Evolutionary conservation across 2,888 invertebrate species (phyloP), one percentile per base, ranked within the genome.

Genomic region (Trisateles emortualis): DNA sequence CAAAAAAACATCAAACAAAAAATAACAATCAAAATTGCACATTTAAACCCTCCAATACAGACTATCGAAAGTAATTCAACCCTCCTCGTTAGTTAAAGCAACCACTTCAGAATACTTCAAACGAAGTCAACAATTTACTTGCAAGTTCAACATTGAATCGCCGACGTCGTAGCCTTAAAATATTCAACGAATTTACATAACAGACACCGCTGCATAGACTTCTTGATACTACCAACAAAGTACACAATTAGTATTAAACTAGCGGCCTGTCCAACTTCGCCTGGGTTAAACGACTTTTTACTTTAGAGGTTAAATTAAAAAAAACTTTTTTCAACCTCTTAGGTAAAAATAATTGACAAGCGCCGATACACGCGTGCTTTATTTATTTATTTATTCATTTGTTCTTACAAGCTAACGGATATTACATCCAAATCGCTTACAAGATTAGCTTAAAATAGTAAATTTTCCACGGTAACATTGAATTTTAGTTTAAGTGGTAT

Each of bases 201-300:
- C 55, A 56, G 65, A 69, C 52, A 64, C 59, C 59, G 48, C 54
- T 65, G 65, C 62, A 70, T 64, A 56, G 69, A 54, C 52, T 64
- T 50, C 43, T 52, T 52, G 63, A 59, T 64, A 60, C 54, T 44
- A 51, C 52, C 47, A 61, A 65, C 71, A 68, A 71, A 72, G 64
- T 64, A 72, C 61, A 76, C 74, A 78, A 72, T 74, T 72, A 75
- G 71, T 72, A 64, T 69, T 69, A 69, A 76, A 59, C n/a, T n/a
- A n/a, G n/a, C n/a, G n/a, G n/a, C n/a, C n/a, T n/a, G n/a, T n/a
- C n/a, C n/a, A n/a, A n/a, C n/a, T n/a, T n/a, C n/a, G n/a, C n/a
- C n/a, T n/a, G n/a, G n/a, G n/a, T n/a, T n/a, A n/a, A n/a, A n/a
- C n/a, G n/a, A n/a, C n/a, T n/a, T n/a, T n/a, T n/a, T n/a, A n/a